Percentiles rank a stretch among this genome's conserved stretches.
Conservation (phyloP, 2,113 vertebrate species). For the rabbit (Oryctolagus cuniculus) region mOryCun1.1 NC_091441.1:39035501-39036000, state of each 20-base stretch:
- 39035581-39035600: background rate
- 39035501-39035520: background rate
- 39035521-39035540: background rate
- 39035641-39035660: background rate
- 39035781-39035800: background rate
- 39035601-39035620: background rate
- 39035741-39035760: background rate
- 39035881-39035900: background rate
- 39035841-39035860: background rate
- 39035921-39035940: background rate
- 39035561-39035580: background rate
- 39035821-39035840: background rate
- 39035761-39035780: background rate
- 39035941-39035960: background rate
- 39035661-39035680: background rate
- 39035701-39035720: background rate
- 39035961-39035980: slow-evolving; percentile 60
- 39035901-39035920: background rate
- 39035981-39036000: slow-evolving; percentile 80
- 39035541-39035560: background rate
- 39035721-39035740: background rate
- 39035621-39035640: background rate
- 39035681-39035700: slow-evolving; percentile 12
- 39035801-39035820: background rate
- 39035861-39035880: background rate